Evolutionary conservation across 2,797 vertebrate species (phyloP), one percentile per base, ranked within the genome.

Genomic region (Benthosema pterotum): DNA sequence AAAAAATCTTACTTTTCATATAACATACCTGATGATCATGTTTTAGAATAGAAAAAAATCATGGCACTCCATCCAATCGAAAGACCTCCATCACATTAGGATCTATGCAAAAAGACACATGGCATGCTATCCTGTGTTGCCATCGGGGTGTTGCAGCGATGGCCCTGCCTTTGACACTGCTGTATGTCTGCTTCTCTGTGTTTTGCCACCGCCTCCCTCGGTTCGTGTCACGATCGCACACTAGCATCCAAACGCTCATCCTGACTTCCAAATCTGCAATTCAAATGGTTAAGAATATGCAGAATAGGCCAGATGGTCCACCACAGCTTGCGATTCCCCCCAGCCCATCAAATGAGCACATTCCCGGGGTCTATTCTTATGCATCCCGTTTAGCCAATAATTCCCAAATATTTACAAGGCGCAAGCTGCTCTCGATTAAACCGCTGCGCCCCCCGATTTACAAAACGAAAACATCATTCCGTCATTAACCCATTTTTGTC

Each of bases 281-380:
- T 86, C 85, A 86, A 88, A 91, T 91, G 56, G 65, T n/a, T 53
- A 67, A 76, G 71, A 71, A 83, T 79, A 85, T 83, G 84, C 81
- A 83, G 84, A 89, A 74, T 47, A 75, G 85, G 59, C 83, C 91
- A 92, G 90, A 91, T 92, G 91, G 88, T 71, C 77, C 56, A 77
- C 81, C 77, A 71, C 74, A 69, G 82, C 69, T 76, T 70, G 71
- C 69, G 65, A 81, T 85, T 85, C 82, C 86, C 82, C 86, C 84
- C 59, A 65, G 79, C 80, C 77, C 72, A 80, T 83, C 79, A n/a
- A 82, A 67, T 18, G 28, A 82, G 69, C 66, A n/a, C 74, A 67
- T 83, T 75, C 75, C 75, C 69, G 54, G 54, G 79, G 75, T 60
- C 72, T 79, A 74, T 83, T 87, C 75, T 80, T 85, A 75, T 64